These are phyloP conservation scores for Bettongia penicillata DNA, from an alignment of 2,113 vertebrate genomes.

Conservation along the genomic window DNA sequence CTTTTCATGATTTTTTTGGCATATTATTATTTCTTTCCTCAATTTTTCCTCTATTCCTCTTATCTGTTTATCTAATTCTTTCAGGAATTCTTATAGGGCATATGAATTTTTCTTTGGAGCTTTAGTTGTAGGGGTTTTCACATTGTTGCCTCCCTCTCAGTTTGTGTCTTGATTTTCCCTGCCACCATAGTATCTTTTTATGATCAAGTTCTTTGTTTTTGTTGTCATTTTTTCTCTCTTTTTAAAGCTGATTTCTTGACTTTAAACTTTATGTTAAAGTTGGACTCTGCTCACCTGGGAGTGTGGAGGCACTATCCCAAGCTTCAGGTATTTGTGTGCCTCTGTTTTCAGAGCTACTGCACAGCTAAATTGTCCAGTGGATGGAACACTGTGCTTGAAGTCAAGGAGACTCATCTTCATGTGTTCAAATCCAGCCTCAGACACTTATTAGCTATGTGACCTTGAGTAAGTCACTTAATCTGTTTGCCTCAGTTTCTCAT, in stretches of 20 bases:
- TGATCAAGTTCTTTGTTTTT: background rate
- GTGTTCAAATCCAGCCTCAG: too few relatives aligned
- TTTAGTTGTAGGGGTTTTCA: background rate
- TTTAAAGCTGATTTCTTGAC: background rate
- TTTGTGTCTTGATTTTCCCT: background rate
- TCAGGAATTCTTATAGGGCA: background rate
- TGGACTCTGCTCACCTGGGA: background rate
- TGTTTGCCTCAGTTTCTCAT: too few relatives aligned
- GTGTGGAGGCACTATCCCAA: background rate
- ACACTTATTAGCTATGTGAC: too few relatives aligned
- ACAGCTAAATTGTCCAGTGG: too few relatives aligned
- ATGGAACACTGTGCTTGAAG: too few relatives aligned
- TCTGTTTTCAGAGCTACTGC: too few relatives aligned
- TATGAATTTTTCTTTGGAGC: background rate
- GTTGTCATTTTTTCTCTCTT: background rate
- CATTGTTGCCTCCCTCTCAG: background rate
- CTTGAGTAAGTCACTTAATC: too few relatives aligned
- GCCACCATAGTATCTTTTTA: background rate
- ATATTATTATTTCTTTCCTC: background rate
- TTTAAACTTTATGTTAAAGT: background rate
- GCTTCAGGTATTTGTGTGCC: background rate
- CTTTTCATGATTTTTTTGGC: background rate
- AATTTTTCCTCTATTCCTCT: background rate
- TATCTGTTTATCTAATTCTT: background rate
- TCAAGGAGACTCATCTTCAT: too few relatives aligned